Evolutionary conservation across 2,113 vertebrate species (phyloP).

Genomic region (Syngnathus floridae): DNA sequence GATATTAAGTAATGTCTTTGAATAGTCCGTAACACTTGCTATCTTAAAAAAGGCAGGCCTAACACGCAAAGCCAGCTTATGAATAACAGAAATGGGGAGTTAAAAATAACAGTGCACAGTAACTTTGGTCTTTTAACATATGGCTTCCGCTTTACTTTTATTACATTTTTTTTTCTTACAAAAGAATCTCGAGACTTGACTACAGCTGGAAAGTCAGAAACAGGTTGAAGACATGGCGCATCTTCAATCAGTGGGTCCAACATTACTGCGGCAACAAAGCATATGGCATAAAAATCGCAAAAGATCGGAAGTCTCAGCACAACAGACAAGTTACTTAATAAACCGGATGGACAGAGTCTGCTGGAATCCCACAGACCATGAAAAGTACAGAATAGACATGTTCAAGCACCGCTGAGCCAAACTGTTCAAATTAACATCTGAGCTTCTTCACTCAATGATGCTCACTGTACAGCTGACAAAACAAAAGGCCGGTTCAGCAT

Average conservation of each 20-base stretch:
- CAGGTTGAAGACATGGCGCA: conserved; percentile 22
- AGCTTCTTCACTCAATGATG: conserved; percentile 7
- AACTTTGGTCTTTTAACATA: conserved; percentile 66
- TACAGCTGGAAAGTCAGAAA: conserved; percentile 43
- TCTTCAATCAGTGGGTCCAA: conserved; percentile 28
- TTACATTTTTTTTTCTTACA: conserved; percentile 51
- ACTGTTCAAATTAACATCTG: conserved; percentile 14
- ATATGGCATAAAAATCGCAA: conserved; percentile 28
- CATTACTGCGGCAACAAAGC: conserved; percentile 22
- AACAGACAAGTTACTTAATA: conserved; percentile 25
- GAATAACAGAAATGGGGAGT: too few species aligned
- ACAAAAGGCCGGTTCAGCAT: conserved; percentile 30
- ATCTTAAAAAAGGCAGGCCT: too few species aligned
- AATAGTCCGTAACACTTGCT: too few species aligned
- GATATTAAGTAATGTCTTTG: too few species aligned
- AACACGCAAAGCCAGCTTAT: too few species aligned
- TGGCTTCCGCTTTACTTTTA: conserved; percentile 68
- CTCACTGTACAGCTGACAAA: conserved; percentile 25
- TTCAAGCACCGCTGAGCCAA: conserved; percentile 11
- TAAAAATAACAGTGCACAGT: background rate
- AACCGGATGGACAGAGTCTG: conserved; percentile 30
- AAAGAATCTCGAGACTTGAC: conserved; percentile 55
- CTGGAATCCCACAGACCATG: conserved; percentile 15
- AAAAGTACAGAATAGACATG: conserved; percentile 14
- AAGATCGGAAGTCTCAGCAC: conserved; percentile 21